These are phyloP conservation scores for Chloroceryle inda DNA, from an alignment of 2,797 vertebrate species.

Conservation along the genomic window DNA sequence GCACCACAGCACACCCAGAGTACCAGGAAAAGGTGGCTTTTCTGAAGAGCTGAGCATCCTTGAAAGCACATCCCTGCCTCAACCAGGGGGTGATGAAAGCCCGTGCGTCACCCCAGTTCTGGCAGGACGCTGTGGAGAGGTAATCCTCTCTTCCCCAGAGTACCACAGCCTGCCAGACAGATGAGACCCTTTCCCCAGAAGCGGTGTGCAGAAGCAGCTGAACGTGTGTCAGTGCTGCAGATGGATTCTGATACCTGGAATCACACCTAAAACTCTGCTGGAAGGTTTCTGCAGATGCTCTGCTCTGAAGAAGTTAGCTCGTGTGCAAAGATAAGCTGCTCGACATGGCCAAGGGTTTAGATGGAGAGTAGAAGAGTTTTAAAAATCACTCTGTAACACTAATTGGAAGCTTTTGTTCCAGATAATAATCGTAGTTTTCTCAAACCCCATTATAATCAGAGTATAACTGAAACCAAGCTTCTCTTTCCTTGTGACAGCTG, in stretches of 20 bases:
- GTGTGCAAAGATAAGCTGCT: neutral
- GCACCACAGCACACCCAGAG: rapidly evolving
- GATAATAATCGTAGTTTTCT: neutral
- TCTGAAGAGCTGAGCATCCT: neutral
- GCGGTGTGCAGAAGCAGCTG: neutral
- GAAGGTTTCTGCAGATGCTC: neutral
- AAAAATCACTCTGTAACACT: neutral
- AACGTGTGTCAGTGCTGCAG: rapidly evolving
- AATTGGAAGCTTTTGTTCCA: neutral
- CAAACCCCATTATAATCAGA: neutral
- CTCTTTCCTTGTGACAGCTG: neutral
- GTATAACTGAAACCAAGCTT: neutral
- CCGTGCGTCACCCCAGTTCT: neutral
- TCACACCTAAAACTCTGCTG: neutral
- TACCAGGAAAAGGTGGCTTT: neutral
- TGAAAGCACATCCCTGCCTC: neutral
- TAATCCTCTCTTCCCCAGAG: neutral
- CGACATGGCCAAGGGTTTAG: neutral
- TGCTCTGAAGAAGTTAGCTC: neutral
- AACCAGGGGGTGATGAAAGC: neutral
- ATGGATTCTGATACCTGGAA: neutral
- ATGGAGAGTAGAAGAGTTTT: neutral
- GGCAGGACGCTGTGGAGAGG: neutral
- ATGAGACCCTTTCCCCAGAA: neutral
- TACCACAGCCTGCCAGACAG: neutral